Evolutionary conservation across 2,888 invertebrate species (phyloP).

Genomic region (Suillia variegata): DNA sequence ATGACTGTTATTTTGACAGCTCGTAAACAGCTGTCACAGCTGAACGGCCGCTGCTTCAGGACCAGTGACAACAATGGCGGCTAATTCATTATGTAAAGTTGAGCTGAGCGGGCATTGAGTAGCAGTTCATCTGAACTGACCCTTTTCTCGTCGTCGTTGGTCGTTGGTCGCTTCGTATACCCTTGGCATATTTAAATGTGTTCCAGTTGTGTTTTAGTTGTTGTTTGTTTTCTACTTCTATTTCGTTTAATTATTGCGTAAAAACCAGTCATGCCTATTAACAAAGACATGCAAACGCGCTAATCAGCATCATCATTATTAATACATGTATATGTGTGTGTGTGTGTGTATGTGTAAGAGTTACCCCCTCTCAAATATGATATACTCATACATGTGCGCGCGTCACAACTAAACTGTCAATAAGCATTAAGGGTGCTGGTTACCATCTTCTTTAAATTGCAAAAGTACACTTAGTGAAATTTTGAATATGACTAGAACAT

Average conservation of each 20-base stretch:
- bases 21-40: slow-evolving; percentile 18
- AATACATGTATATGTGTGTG: not conserved
- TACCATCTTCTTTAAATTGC: too few relatives aligned
- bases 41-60: too few relatives aligned
- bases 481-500: too few relatives aligned
- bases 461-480: too few relatives aligned
- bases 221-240: not conserved
- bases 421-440: slow-evolving; percentile 11
- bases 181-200: not conserved
- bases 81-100: too few relatives aligned
- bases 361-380: too few relatives aligned
- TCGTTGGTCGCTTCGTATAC: too few relatives aligned
- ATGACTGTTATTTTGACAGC: slow-evolving; percentile 19
- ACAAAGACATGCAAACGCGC: slow-evolving; percentile 10
- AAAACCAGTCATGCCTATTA: slow-evolving; percentile 24
- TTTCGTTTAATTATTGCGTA: not conserved
- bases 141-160: too few relatives aligned
- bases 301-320: slow-evolving; percentile 11
- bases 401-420: not conserved
- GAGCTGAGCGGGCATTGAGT: too few relatives aligned
- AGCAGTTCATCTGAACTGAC: too few relatives aligned
- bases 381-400: too few relatives aligned
- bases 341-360: not conserved
- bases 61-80: slow-evolving; percentile 18
- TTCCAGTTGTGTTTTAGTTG: not conserved